Percentiles rank a stretch among this genome's conserved stretches.
phyloP scores from a whole-genome alignment of 2,888 invertebrate species.

The Teinopalpus imperialis region DNA sequence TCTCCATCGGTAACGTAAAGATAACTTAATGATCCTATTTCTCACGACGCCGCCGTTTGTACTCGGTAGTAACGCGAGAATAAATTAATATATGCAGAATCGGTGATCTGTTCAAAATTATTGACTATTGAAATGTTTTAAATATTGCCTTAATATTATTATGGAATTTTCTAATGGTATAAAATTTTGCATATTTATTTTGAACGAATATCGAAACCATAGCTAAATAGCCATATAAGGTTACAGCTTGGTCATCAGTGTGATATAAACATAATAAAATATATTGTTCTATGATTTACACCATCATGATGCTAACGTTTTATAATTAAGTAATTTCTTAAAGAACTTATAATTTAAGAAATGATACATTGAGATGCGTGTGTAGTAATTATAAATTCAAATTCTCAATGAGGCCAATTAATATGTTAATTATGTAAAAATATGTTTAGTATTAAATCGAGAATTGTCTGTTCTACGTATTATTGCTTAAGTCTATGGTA shows the following conservation, averaged over 20 bases:
- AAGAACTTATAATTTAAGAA: too few relatives aligned
- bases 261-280: too few relatives aligned
- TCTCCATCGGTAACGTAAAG: slow-evolving; percentile 16
- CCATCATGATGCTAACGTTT: too few relatives aligned
- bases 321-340: too few relatives aligned
- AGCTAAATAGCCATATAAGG: too few relatives aligned
- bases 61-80: not conserved
- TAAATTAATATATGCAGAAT: slow-evolving; percentile 14
- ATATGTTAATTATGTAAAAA: slow-evolving; percentile 8
- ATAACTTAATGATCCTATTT: slow-evolving; percentile 26
- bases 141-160: too few relatives aligned
- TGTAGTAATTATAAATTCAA: slow-evolving; percentile 6
- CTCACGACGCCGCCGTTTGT: slow-evolving; percentile 23
- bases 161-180: too few relatives aligned
- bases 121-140: not conserved
- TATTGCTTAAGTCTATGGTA: slow-evolving; percentile 17
- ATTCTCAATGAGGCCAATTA: slow-evolving; percentile 5
- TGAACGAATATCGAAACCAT: too few relatives aligned
- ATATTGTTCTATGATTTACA: too few relatives aligned
- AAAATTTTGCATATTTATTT: too few relatives aligned
- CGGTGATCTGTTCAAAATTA: slow-evolving; percentile 4
- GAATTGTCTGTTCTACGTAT: not conserved
- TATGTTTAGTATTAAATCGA: not conserved
- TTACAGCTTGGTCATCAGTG: too few relatives aligned
- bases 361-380: too few relatives aligned